Conservation (phyloP, 2,888 invertebrate species). For the Noctua comes region DNA sequence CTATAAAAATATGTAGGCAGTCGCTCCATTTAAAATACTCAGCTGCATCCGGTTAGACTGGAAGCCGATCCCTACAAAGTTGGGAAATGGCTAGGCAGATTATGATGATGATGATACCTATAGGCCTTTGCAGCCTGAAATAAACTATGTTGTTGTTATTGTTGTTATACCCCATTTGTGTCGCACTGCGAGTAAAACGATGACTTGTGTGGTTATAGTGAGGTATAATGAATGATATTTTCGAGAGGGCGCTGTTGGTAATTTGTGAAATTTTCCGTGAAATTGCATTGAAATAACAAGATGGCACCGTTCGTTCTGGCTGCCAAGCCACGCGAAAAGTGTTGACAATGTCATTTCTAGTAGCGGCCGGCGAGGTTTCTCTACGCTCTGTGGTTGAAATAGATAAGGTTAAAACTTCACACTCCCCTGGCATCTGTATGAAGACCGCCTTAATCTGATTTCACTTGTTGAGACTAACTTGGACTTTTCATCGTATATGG, state of each 20-base stretch:
- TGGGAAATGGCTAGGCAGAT: too few species aligned
- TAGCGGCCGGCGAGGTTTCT: not conserved
- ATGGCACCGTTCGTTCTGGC: not conserved
- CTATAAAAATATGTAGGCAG: too few species aligned
- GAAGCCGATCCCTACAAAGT: too few species aligned
- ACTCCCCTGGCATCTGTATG: constrained; percentile 17
- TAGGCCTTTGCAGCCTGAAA: too few species aligned
- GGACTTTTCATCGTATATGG: constrained; percentile 43
- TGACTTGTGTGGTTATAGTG: not conserved
- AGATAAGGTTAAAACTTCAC: constrained; percentile 41
- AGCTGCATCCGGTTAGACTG: too few species aligned
- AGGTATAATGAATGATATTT: not conserved
- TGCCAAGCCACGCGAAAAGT: not conserved
- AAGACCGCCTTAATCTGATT: constrained; percentile 39
- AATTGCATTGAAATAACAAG: not conserved
- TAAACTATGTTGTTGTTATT: too few species aligned
- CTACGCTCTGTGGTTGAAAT: constrained; percentile 4
- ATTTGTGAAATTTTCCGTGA: not conserved
- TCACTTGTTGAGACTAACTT: constrained; percentile 29
- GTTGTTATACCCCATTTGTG: not conserved
- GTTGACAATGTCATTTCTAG: not conserved
- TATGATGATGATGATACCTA: too few species aligned
- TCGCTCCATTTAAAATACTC: too few species aligned
- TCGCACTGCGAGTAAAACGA: not conserved
- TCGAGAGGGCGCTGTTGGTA: not conserved